Base-by-base conservation (phyloP, 2,113 vertebrate species). In the Saiga tatarica region DNA sequence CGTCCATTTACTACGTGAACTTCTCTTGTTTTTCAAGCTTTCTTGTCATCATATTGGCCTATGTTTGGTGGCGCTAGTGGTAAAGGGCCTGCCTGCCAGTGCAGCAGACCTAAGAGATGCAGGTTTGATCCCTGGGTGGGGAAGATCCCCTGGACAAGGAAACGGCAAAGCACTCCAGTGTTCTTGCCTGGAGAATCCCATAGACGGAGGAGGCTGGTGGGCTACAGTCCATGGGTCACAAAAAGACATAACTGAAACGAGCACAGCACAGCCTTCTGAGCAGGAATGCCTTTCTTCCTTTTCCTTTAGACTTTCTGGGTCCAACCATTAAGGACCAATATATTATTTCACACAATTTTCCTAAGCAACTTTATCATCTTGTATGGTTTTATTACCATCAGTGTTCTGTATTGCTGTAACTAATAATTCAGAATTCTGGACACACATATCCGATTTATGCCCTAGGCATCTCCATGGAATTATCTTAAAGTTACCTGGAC, bases 361-460 rank as follows among this genome's bases (percentile, higher is more conserved):
- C 76, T 47, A 42, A 90, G 12, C 14, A 67, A 21, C 30, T 16
- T n/a, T 78, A 52, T 42, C 28, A 64, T 16, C 74, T 91, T 7
- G 10, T 1, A 0, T 33, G 16, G 25, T 16, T 47, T 83, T 71
- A 17, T 36, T 23, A 57, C 5, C 53, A 26, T 5, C 10, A 1
- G 12, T 16, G 33, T 45, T 50, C 64, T 25, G 26, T 36, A 30
- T n/a, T 25, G 3, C 30, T 85, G n/a, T 6, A 13, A 11, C 36
- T 55, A 26, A 30, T 17, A 62, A 83, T 71, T 92, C 53, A 39
- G 36, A 87, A 33, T 67, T 83, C 53, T 57, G 11, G 55, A 59
- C 25, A 0, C 15, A 5, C 19, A 16, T 25, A 28, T 78, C 16
- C 19, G n/a, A 28, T 3, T 2, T 50, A 23, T 0, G 2, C 17